These are phyloP conservation scores for Arge pagana DNA, from an alignment of 2,888 invertebrate species.

Conservation along the genomic window DNA sequence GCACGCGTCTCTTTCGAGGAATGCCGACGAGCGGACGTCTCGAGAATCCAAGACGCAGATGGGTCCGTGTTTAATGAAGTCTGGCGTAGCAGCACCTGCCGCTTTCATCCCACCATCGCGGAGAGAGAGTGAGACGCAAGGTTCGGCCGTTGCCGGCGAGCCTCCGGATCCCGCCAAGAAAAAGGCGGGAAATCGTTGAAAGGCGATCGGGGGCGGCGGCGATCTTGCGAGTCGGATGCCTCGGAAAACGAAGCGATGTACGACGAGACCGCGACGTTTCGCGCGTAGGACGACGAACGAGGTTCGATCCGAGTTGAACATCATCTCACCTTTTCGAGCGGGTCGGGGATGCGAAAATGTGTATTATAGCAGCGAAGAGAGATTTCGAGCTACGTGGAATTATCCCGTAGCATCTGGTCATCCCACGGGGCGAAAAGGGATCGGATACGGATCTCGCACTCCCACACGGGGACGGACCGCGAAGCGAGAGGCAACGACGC, in stretches of 20 bases:
- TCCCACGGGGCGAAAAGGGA: constrained; percentile 27
- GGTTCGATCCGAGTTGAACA: too few relatives aligned
- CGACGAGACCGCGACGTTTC: too few relatives aligned
- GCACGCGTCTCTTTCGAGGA: constrained; percentile 26
- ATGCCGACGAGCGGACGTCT: constrained; percentile 34
- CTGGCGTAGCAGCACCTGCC: constrained; percentile 52
- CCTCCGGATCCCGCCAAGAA: constrained; percentile 35
- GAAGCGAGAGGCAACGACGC: constrained; percentile 7
- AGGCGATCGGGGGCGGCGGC: too few relatives aligned
- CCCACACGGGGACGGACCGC: constrained; percentile 33
- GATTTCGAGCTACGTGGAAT: too few relatives aligned
- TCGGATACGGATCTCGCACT: constrained; percentile 32
- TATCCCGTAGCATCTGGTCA: constrained; percentile 40
- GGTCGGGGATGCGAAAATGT: too few relatives aligned
- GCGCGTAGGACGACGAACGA: too few relatives aligned
- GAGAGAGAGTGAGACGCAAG: constrained; percentile 13
- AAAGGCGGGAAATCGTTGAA: constrained; percentile 39
- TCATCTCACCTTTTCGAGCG: too few relatives aligned
- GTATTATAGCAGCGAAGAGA: too few relatives aligned
- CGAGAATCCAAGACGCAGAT: constrained; percentile 41
- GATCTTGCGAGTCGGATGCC: too few relatives aligned
- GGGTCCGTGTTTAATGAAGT: constrained; percentile 55
- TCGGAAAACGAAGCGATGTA: too few relatives aligned
- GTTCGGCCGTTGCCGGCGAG: constrained; percentile 27
- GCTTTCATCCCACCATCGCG: constrained; percentile 44